Percentiles rank a stretch among this genome's conserved stretches.
These are phyloP conservation scores for Astatoreochromis straeleni DNA, from an alignment of 2,113 vertebrate species.

Conservation along the genomic window DNA sequence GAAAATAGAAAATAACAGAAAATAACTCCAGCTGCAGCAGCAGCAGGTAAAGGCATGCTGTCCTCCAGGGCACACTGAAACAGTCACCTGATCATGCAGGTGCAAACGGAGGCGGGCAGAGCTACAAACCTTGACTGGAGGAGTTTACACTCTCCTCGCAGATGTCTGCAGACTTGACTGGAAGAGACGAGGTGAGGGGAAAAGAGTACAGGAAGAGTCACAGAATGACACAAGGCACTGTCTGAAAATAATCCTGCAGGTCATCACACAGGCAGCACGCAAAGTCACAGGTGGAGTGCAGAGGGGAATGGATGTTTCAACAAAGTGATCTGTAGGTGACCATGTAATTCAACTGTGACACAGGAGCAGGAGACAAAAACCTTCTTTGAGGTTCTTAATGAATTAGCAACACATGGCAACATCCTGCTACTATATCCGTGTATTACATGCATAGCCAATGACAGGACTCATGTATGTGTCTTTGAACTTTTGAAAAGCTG, in stretches of 20 bases:
- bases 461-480: neutral
- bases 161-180: conserved; percentile 69
- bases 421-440: conserved; percentile 4
- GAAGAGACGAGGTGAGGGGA: conserved; percentile 13
- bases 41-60: conserved; percentile 23
- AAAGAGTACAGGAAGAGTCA: neutral
- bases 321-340: neutral
- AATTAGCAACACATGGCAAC: neutral
- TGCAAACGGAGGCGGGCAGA: neutral
- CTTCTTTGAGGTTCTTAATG: neutral
- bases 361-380: neutral
- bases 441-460: conserved; percentile 9
- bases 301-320: conserved; percentile 24
- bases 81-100: conserved; percentile 27
- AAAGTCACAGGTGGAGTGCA: conserved; percentile 38
- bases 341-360: conserved; percentile 15
- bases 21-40: neutral
- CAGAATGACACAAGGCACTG: neutral
- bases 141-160: conserved; percentile 67
- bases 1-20: neutral
- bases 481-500: neutral
- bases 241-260: neutral
- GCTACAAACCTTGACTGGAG: conserved; percentile 69
- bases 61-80: neutral
- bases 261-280: neutral